Evolutionary conservation across 2,113 vertebrate genomes (phyloP), one percentile per base, ranked within the genome.

Genomic region (Mus pahari): DNA sequence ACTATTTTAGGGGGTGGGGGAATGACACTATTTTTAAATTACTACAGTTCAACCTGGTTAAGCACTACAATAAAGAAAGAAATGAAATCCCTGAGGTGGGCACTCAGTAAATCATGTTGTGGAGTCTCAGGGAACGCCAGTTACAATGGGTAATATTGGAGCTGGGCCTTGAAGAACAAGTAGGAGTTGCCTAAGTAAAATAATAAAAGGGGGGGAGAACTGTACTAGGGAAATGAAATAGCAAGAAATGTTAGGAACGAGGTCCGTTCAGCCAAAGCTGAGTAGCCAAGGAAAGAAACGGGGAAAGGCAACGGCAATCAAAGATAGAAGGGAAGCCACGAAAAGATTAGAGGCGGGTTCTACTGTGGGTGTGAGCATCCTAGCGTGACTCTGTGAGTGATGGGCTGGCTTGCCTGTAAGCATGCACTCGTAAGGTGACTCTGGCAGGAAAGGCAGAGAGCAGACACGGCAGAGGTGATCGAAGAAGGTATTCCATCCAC

Each of bases 1-100:
- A 95, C 36, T 73, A 55, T 60, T 77, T 74, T 2, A 73, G 0
- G 16, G 33, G 94, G 16, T 26, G 92, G 58, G 58, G 20, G 20
- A n/a, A n/a, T 60, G 58, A 60, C 7, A 60, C 58, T 60, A 10
- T 53, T 58, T 58, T 17, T 77, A 77, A 95, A 53, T 33, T 39
- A 92, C 75, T 84, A 7, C 39, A 92, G 45, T 45, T 82, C 58
- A 92, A 28, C 50, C 26, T 53, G 36, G 20, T 50, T 83, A 45
- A 53, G 12, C 62, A 4, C n/a, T 86, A 7, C 14, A 77, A 66
- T 3, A 92, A 28, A 58, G 9, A 45, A 90, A 62, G n/a, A 20
- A 90, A 94, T 74, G 78, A 64, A 95, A 33, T n/a, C 10, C 33
- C 87, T 96, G 74, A 94, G 39, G 94, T 36, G 4, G 6, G 55